A percentile compares a stretch with the other conserved stretches of the same genome.
Conservation (phyloP, 2,888 invertebrate species). For the Cremastinae sp. region DNA sequence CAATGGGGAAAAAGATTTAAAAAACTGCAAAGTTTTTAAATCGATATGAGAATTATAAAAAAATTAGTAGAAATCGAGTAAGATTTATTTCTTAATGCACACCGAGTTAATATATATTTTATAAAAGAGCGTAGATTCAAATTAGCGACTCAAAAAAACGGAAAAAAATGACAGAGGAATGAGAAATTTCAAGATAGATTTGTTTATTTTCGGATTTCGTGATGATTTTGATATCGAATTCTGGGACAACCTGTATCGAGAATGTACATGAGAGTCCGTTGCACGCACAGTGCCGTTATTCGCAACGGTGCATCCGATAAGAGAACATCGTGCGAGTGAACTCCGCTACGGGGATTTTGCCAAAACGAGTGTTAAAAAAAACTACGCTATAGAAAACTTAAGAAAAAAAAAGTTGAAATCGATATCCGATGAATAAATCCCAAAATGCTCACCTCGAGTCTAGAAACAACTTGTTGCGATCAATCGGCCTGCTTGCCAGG, state of each 20-base stretch:
- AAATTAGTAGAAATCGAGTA: too few relatives aligned
- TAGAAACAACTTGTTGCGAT: conserved; percentile 34
- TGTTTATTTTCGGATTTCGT: too few relatives aligned
- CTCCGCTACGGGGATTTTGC: background rate
- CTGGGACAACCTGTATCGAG: conserved; percentile 48
- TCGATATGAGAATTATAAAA: too few relatives aligned
- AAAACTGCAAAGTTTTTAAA: too few relatives aligned
- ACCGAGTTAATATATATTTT: too few relatives aligned
- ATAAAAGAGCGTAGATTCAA: too few relatives aligned
- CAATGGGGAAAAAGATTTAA: too few relatives aligned
- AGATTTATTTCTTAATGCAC: too few relatives aligned
- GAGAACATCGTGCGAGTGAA: conserved; percentile 30
- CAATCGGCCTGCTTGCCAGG: conserved; percentile 12
- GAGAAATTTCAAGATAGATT: too few relatives aligned
- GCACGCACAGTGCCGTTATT: conserved; percentile 69
- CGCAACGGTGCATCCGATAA: conserved; percentile 69
- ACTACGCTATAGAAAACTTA: background rate
- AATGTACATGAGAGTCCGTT: conserved; percentile 56
- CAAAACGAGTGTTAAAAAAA: too few relatives aligned
- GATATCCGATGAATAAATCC: background rate
- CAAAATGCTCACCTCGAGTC: background rate
- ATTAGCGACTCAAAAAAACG: too few relatives aligned
- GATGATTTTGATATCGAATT: conserved; percentile 11
- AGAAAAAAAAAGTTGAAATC: background rate
- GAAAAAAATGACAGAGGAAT: too few relatives aligned